Conservation (phyloP, 92 coral and sea anemone species). For the Pocillopora meandrina region DNA sequence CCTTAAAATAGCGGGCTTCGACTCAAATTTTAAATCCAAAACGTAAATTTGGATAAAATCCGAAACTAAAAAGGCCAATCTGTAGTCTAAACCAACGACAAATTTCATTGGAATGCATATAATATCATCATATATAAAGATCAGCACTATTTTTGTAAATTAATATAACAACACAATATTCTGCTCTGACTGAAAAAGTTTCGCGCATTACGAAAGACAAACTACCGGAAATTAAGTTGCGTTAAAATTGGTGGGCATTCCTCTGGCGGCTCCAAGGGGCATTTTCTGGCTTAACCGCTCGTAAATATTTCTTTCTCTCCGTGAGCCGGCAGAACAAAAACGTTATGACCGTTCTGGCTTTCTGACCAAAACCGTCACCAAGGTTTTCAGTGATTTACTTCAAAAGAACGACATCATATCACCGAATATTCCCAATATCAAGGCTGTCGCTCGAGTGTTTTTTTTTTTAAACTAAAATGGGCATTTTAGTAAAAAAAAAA, state of each 20-base stretch:
- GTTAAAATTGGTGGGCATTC: not conserved
- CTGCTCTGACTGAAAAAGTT: not conserved
- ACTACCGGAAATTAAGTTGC: not conserved
- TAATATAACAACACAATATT: constrained; percentile 4
- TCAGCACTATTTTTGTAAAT: not conserved
- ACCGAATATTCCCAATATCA: no score
- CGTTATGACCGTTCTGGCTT: not conserved
- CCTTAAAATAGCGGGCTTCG: not conserved
- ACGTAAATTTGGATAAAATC: not conserved
- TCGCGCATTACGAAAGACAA: not conserved
- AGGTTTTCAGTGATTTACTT: not conserved
- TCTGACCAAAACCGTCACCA: not conserved
- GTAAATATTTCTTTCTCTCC: no score
- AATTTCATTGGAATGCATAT: not conserved
- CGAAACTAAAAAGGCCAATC: not conserved
- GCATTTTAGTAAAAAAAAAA: not conserved
- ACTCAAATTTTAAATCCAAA: not conserved
- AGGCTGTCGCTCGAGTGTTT: no score
- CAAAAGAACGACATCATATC: not conserved
- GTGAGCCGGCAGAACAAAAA: not conserved
- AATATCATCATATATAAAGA: not conserved
- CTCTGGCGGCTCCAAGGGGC: no score
- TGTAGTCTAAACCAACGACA: not conserved
- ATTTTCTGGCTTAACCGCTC: no score
- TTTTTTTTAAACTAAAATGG: not conserved